Base-by-base conservation (phyloP, 1,140 invertebrate species). In the Microplitis demolitor region DNA sequence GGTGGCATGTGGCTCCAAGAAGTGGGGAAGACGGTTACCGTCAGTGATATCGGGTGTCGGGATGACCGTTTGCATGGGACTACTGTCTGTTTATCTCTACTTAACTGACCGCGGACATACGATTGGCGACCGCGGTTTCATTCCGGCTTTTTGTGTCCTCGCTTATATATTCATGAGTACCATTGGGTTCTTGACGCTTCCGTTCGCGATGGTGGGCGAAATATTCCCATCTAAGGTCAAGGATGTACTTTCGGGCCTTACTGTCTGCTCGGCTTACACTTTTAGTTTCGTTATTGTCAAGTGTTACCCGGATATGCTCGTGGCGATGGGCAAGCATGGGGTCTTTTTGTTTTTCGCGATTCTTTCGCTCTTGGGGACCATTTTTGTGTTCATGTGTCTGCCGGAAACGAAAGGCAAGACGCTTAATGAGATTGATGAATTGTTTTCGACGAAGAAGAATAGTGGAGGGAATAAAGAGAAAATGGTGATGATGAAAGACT, bases 381-480 rank as follows among this genome's bases (percentile, higher is more conserved):
- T 95, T 1, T 93, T 95, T 77, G 87, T 95, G 0, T 81, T 89
- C 3, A 82, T 91, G 5, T 89, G 90, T 13, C 80, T 97, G 4
- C 95, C 95, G 0, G 95, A 97, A 83, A 97, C 95, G 0, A 93
- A 92, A 74, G 92, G 94, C 0, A 93, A 92, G 76, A 91, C 90
- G 0, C 84, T 96, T 3, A 88, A 91, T 16, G 92, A 96, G 81
- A 94, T 96, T 45, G 90, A 91, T 72, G 87, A 90, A 4, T 84
- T 89, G 75, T 92, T 91, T 71, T 82, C 72, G 6, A 76, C 56
- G 4, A 85, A 78, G 71, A 81, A 72, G 33, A 6, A 54, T 33
- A 33, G 11, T 54, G 13, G 14, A 24, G 31, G 33, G n/a, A 11
- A 14, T 66, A 73, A 50, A 69, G 73, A 37, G 53, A 64, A 51